Percentiles rank a stretch among this genome's conserved stretches.
These are phyloP conservation scores for Peromyscus nudipes DNA, from an alignment of 2,797 vertebrate species.

Conservation along the genomic window DNA sequence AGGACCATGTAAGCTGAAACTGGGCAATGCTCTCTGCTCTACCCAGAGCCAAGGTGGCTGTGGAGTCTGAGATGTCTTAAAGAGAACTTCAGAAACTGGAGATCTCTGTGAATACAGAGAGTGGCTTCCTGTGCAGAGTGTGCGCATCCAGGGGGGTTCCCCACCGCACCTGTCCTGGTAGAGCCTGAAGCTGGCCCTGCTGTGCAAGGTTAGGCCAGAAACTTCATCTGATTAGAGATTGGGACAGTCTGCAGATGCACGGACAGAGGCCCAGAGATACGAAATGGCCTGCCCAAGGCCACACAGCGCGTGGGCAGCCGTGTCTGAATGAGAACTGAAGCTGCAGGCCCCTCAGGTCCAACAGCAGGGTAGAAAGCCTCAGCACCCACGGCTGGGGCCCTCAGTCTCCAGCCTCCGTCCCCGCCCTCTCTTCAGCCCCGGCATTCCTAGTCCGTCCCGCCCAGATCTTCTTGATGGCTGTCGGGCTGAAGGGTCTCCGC, in stretches of 20 bases:
- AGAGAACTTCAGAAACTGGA: background rate
- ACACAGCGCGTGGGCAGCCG: background rate
- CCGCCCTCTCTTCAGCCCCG: background rate
- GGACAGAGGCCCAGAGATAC: background rate
- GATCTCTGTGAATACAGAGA: slow-evolving; percentile 8
- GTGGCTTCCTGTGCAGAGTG: background rate
- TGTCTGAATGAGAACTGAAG: background rate
- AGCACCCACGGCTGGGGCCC: background rate
- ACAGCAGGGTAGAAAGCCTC: background rate
- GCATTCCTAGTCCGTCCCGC: background rate
- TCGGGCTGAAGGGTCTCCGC: background rate
- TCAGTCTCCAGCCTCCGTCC: background rate
- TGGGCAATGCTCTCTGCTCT: background rate
- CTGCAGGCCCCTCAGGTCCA: background rate
- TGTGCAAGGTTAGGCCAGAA: background rate
- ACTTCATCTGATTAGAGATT: background rate
- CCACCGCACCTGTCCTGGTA: accelerated
- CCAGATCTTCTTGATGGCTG: background rate
- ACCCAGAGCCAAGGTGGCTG: background rate
- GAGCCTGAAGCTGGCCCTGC: background rate
- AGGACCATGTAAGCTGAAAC: background rate
- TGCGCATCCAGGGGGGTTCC: accelerated
- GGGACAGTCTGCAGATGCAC: background rate
- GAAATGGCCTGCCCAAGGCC: background rate
- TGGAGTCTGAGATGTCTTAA: background rate